Evolutionary conservation across 2,113 vertebrate species (phyloP), one percentile per base, ranked within the genome.

Genomic region (Dendrocopos noguchii): DNA sequence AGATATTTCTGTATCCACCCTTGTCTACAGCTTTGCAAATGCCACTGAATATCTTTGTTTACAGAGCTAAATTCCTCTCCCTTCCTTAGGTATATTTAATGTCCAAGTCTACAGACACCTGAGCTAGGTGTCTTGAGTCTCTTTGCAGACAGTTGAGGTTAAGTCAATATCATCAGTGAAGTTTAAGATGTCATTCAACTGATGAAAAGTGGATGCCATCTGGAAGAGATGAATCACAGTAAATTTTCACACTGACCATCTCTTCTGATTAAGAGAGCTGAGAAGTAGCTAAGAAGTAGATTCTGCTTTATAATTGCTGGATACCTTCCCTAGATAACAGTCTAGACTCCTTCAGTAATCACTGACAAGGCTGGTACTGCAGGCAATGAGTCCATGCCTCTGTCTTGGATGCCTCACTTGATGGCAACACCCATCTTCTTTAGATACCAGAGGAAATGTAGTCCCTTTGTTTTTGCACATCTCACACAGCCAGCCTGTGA

Each of bases 401-500:
- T 0, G 0, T 63, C 19, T 39, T 14, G 28, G 36, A 3, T 65
- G 22, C 7, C 31, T 78, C 55, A 27, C 2, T 1, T 0, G 0
- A 61, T 12, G 53, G 46, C 2, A 31, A 15, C 22, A 20, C 2
- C 12, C 50, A 33, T 68, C 28, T 18, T 65, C 67, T 84, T 60
- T 34, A n/a, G 39, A 3, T 60, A 27, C 4, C 56, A 7, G 25
- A 61, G 21, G 22, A 34, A 11, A 22, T 0, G 0, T 0, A 42
- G 36, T 29, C 6, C n/a, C 16, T 55, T 12, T 57, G 27, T 5
- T 42, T 33, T 74, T 20, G 9, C 39, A 27, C 19, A 56, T 24
- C 66, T 73, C 34, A 22, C 6, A 5, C 6, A 55, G 36, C 22
- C 10, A 29, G 12, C 15, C 31, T 27, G 4, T 29, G 9, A 16